phyloP scores from a whole-genome alignment of 2,888 invertebrate species.

The Orthonevra nobilis region DNA sequence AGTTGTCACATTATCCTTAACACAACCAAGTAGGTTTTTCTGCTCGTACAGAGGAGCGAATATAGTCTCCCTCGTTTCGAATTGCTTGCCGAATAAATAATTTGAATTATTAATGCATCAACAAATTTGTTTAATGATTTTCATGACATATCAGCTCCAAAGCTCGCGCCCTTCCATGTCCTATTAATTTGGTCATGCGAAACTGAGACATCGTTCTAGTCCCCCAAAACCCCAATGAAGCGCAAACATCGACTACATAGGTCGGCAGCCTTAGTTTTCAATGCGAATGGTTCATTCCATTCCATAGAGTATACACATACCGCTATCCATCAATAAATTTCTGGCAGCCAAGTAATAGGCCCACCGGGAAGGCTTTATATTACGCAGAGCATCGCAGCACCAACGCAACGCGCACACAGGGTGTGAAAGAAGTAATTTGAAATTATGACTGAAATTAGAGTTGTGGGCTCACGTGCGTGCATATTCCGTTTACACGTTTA shows the following conservation, averaged over 20 bases:
- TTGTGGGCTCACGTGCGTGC: slow-evolving; percentile 60
- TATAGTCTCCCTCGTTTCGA: slow-evolving; percentile 12
- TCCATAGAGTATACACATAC: slow-evolving; percentile 13
- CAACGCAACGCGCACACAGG: slow-evolving; percentile 1
- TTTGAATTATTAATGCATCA: slow-evolving; percentile 62
- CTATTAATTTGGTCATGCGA: slow-evolving; percentile 58
- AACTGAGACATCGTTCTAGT: slow-evolving; percentile 26
- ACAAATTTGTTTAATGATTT: slow-evolving; percentile 58
- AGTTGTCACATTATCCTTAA: slow-evolving; percentile 22
- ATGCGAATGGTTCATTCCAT: too few species aligned
- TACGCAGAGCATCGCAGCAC: slow-evolving; percentile 28
- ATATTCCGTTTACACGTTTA: slow-evolving; percentile 54
- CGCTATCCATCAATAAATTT: slow-evolving; percentile 67
- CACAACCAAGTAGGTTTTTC: neutral
- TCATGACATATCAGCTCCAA: slow-evolving; percentile 49
- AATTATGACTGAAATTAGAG: slow-evolving; percentile 67
- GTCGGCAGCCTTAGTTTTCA: neutral
- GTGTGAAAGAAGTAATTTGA: slow-evolving; percentile 60
- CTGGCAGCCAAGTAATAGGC: slow-evolving; percentile 52
- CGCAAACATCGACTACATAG: too few species aligned
- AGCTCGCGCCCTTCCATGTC: slow-evolving; percentile 28
- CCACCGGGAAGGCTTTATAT: slow-evolving; percentile 37
- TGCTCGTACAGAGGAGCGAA: neutral
- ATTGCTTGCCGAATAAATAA: slow-evolving; percentile 47
- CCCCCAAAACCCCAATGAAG: slow-evolving; percentile 19